A percentile compares a stretch with the other conserved stretches of the same genome.
phyloP scores from a whole-genome alignment of 2,797 vertebrate species.

The Phoxinus dragarum region DNA sequence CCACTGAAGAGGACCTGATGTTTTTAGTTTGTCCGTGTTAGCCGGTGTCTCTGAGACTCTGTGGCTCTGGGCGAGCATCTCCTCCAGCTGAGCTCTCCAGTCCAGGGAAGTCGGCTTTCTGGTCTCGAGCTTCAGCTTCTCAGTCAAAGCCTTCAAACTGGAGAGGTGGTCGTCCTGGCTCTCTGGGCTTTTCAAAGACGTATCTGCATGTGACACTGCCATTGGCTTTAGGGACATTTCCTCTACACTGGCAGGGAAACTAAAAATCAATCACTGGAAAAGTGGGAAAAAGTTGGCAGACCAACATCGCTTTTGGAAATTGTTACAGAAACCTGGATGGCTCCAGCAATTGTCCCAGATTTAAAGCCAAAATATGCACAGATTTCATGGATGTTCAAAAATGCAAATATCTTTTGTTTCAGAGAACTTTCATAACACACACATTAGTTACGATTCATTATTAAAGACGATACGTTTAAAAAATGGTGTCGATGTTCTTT shows the following conservation, averaged over 20 bases:
- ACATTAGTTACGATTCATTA: not conserved
- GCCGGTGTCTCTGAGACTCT: conserved; percentile 62
- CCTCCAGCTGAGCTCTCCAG: conserved; percentile 89
- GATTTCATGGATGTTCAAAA: not conserved
- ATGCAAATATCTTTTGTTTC: not conserved
- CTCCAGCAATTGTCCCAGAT: not conserved
- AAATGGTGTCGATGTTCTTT: not conserved
- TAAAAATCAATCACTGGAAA: not conserved
- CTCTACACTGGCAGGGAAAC: not conserved
- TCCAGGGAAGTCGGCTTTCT: conserved; percentile 90
- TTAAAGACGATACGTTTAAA: not conserved
- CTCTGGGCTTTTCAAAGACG: conserved; percentile 32
- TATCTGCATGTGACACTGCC: conserved; percentile 5
- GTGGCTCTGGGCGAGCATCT: conserved; percentile 68
- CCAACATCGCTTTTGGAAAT: conserved; percentile 10
- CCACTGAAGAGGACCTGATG: conserved; percentile 13
- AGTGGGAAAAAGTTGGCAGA: not conserved
- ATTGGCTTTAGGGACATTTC: conserved; percentile 32
- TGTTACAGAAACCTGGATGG: not conserved
- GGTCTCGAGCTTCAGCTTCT: conserved; percentile 92
- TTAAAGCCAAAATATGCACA: not conserved
- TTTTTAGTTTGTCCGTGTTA: conserved; percentile 22
- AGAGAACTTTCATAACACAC: not conserved
- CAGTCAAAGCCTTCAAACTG: conserved; percentile 88
- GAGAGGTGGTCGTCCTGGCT: conserved; percentile 85